A percentile compares a stretch with the other conserved stretches of the same genome.
Evolutionary conservation across 2,113 vertebrate genomes (phyloP).

Genomic region (Pterocles burchelli): DNA sequence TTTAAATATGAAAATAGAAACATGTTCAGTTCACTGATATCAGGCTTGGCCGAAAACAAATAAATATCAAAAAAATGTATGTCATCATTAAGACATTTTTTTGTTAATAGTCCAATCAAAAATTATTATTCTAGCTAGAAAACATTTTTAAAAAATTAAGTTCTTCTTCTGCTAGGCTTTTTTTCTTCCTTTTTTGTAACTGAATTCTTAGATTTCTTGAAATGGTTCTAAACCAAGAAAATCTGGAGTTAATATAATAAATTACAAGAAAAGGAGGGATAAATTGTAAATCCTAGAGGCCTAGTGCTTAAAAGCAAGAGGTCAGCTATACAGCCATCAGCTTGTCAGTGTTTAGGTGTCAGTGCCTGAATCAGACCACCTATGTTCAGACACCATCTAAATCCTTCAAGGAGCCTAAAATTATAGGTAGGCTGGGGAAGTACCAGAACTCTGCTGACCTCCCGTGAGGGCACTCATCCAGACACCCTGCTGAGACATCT

Average conservation of each 20-base stretch:
- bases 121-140: not conserved
- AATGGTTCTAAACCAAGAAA: not conserved
- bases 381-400: not conserved
- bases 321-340: not conserved
- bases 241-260: not conserved
- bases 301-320: not conserved
- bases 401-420: not conserved
- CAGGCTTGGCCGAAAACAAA: not conserved
- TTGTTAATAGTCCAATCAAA: not conserved
- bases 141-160: not conserved
- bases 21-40: not conserved
- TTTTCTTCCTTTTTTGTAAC: rapidly evolving
- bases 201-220: not conserved
- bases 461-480: not conserved
- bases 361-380: not conserved
- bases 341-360: not conserved
- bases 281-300: not conserved
- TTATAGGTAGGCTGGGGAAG: not conserved
- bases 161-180: not conserved
- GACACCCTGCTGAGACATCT: not conserved
- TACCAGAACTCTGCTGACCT: not conserved
- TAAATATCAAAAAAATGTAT: not conserved
- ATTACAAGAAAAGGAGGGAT: not conserved
- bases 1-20: conserved; percentile 13
- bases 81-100: not conserved